Base-by-base conservation (phyloP, 2,888 invertebrate genomes). In the Prenolepis imparis region DNA sequence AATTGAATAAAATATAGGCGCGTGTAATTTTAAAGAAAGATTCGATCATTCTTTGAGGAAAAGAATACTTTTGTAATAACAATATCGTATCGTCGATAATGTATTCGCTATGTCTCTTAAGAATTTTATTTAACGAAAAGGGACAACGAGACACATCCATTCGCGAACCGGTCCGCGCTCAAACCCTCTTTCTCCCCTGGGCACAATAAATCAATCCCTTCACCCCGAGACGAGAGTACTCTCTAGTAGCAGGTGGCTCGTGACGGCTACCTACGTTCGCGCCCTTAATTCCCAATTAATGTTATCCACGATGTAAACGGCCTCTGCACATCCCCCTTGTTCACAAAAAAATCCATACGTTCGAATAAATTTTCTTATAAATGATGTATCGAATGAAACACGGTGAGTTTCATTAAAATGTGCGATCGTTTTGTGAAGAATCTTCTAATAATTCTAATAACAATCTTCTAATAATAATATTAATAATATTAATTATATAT, bases 211-310 rank as follows among this genome's bases (percentile, higher is more conserved):
- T 94, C 94, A 94, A 94, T 94, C 93, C 93, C 90, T 91, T 92
- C 84, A 87, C 87, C 87, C 83, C 80, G 68, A 52, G 52, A 77
- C 77, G 87, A 88, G 85, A 86, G 87, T 83, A 64, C 70, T 32
- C 70, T 32, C 63, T 82, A 90, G 94, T 93, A 94, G 94, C 94
- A 94, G 94, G 94, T 94, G 94, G 94, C 92, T 90, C 86, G 86
- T 87, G 91, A 92, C 92, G 90, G 92, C 91, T 90, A 91, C 91
- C 88, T 85, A 89, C 91, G 90, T 93, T 92, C 93, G 90, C 92
- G 92, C 92, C 93, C 94, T 94, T 94, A 94, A 94, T 94, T 93
- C 94, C 93, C 94, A 94, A 94, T 94, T 94, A 94, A 94, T 93
- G 93, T 86, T 89, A 84, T 83, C 84, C 83, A 63, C 86, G 84